A percentile compares a stretch with the other conserved stretches of the same genome.
phyloP scores from a whole-genome alignment of 2,888 invertebrate genomes.

The Rotaria magnacalcarata region DNA sequence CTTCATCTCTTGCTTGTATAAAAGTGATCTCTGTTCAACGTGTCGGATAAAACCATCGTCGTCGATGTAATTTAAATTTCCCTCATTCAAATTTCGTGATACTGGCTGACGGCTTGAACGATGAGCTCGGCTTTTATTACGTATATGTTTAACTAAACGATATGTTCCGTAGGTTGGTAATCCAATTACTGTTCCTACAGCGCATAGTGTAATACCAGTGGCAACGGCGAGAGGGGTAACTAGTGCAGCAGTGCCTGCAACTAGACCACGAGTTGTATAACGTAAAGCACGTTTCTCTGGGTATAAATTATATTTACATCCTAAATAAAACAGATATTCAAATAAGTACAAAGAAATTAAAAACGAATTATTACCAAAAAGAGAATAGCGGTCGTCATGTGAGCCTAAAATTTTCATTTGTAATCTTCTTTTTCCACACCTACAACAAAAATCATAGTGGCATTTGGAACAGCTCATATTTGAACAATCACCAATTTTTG shows the following conservation, averaged over 20 bases:
- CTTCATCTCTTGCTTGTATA: too few species aligned
- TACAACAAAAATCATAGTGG: constrained; percentile 57
- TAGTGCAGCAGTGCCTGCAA: not conserved
- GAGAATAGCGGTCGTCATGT: constrained; percentile 57
- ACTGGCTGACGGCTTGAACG: not conserved
- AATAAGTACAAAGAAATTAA: not conserved
- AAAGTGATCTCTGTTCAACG: too few species aligned
- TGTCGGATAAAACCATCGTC: too few species aligned
- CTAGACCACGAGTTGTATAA: constrained; percentile 54
- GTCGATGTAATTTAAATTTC: too few species aligned
- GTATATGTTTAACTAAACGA: constrained; percentile 23
- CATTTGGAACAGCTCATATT: constrained; percentile 58
- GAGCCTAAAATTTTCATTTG: constrained; percentile 53
- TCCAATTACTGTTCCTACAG: constrained; percentile 7
- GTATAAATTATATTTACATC: constrained; percentile 58
- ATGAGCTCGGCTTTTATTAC: not conserved
- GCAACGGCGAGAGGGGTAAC: not conserved
- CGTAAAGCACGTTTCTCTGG: constrained; percentile 56
- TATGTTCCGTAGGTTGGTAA: constrained; percentile 18
- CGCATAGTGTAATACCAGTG: not conserved
- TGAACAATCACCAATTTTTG: constrained; percentile 59
- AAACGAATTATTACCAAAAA: constrained; percentile 49
- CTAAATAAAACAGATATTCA: constrained; percentile 47
- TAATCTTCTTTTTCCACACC: constrained; percentile 57
- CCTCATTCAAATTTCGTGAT: too few species aligned